These are phyloP conservation scores for Charaxes varanes DNA, from an alignment of 1,140 invertebrate species.

Conservation along the genomic window DNA sequence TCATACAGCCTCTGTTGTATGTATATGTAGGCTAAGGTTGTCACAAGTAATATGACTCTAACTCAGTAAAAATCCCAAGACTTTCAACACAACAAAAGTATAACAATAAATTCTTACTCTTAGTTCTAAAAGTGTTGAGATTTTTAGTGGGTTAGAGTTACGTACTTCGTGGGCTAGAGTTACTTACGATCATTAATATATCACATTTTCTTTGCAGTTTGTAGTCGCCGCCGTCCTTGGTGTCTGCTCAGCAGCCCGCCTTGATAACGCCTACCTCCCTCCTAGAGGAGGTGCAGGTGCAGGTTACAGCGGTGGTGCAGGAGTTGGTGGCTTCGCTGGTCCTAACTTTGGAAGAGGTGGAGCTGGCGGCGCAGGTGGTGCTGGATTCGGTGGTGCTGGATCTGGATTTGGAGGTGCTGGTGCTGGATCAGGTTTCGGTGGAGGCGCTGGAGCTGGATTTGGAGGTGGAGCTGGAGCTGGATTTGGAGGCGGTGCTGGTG, in stretches of 20 bases:
- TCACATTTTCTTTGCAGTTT: constrained; percentile 44
- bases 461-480: constrained; percentile 21
- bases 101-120: too few species aligned
- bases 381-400: constrained; percentile 15
- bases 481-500: constrained; percentile 25
- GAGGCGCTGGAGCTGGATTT: constrained; percentile 9
- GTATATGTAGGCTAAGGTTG: too few species aligned
- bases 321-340: constrained; percentile 24
- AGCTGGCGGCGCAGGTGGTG: constrained; percentile 28
- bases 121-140: too few species aligned
- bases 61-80: too few species aligned
- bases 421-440: constrained; percentile 23
- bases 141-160: too few species aligned
- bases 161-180: too few species aligned
- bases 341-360: constrained; percentile 25
- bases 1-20: too few species aligned
- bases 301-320: constrained; percentile 45
- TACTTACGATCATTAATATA: too few species aligned
- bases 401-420: constrained; percentile 18
- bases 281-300: constrained; percentile 69
- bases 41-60: too few species aligned
- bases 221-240: constrained; percentile 55
- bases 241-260: constrained; percentile 65
- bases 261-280: constrained; percentile 79
- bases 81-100: too few species aligned